Evolutionary conservation across 2,113 vertebrate genomes (phyloP), one percentile per base, ranked within the genome.

Genomic region (Melanotaenia duboulayi): DNA sequence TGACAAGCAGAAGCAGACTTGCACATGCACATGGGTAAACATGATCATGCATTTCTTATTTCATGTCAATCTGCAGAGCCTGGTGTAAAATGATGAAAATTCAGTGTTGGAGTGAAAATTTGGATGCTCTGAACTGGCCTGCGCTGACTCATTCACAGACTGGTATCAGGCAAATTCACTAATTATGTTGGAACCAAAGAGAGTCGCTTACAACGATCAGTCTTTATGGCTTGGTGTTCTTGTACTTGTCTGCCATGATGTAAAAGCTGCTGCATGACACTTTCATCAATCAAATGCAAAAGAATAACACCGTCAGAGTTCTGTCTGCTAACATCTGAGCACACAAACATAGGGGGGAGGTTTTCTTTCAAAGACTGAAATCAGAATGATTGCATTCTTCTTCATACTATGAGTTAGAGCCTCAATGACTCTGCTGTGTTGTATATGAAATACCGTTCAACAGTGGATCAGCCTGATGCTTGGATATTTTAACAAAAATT

Each of bases 91-190:
- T 42, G 1, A 13, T 67, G 52, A 68, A 37, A 59, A 77, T 74
- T 71, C 73, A 67, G 62, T 2, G 24, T 80, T 0, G 42, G 61
- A 80, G 48, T 64, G n/a, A 42, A 66, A 60, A 71, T 71, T 4
- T 71, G 35, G 76, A 73, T 46, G 55, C 42, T 25, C 55, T 23
- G 68, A 70, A 49, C 16, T 17, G n/a, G 19, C 56, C 28, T 22
- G 12, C 50, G 39, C 42, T 81, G 74, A 86, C 42, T 80, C 76
- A 76, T 35, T 17, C 40, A n/a, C 7, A 2, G 23, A 9, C n/a
- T 4, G 56, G 71, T 44, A 55, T 46, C 46, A 71, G 50, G 46
- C 14, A 7, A 28, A 68, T 50, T 76, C 20, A 58, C 20, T 55
- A 59, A 68, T 71, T 24, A 55, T 59, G 24, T 58, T 17, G 56